These are phyloP conservation scores for Taxidea taxus DNA, from an alignment of 2,113 vertebrate species.

Conservation along the genomic window DNA sequence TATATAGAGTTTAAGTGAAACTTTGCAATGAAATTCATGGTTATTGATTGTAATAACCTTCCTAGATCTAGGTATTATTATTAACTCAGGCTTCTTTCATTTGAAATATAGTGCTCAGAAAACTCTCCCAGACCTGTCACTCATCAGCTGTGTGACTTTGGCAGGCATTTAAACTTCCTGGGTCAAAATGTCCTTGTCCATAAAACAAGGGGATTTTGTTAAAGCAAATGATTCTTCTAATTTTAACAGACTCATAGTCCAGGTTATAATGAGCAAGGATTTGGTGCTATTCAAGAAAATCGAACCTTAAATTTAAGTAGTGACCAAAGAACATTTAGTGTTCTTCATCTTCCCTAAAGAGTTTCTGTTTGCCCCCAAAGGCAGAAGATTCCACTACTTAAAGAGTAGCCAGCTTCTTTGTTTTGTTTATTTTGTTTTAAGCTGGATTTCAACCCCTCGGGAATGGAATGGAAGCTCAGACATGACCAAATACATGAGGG, in stretches of 20 bases:
- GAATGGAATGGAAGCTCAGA: not conserved
- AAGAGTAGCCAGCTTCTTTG: not conserved
- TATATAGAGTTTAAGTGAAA: constrained; percentile 55
- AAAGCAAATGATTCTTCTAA: constrained; percentile 63
- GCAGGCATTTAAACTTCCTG: constrained; percentile 62
- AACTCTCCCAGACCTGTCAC: constrained; percentile 58
- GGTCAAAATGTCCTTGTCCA: constrained; percentile 55
- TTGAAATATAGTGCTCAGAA: constrained; percentile 54
- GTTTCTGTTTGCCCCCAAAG: constrained; percentile 32
- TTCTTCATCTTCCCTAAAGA: constrained; percentile 40
- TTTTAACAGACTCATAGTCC: constrained; percentile 49
- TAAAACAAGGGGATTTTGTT: constrained; percentile 66
- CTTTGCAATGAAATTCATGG: constrained; percentile 56
- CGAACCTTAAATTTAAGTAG: constrained; percentile 36
- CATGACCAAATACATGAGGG: not conserved
- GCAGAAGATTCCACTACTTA: not conserved
- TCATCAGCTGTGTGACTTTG: constrained; percentile 63
- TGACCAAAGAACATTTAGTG: not conserved
- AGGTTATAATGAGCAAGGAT: constrained; percentile 40
- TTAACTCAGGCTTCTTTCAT: constrained; percentile 46
- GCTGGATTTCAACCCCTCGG: not conserved
- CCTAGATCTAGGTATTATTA: constrained; percentile 42
- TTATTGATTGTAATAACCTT: constrained; percentile 56
- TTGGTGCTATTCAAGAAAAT: constrained; percentile 21
- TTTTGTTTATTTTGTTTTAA: constrained; percentile 44